Conservation (phyloP, 2,888 invertebrate genomes). For the Pilophorus perplexus region DNA sequence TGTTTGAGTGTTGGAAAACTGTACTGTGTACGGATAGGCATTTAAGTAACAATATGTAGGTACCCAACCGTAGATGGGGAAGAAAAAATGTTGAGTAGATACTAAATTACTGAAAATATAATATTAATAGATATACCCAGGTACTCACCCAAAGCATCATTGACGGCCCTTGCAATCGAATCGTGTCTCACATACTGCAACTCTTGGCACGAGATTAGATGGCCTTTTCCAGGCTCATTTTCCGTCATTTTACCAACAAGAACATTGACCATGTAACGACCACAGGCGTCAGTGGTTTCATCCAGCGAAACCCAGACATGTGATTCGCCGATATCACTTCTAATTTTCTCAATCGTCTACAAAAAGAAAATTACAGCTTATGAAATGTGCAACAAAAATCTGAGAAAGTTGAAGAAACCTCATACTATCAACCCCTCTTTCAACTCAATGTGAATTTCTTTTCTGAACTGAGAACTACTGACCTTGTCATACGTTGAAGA, state of each 20-base stretch:
- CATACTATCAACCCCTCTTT: neutral
- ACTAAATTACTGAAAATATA: conserved; percentile 4
- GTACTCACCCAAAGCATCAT: conserved; percentile 6
- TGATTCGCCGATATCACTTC: neutral
- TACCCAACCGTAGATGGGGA: conserved; percentile 1
- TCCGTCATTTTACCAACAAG: neutral
- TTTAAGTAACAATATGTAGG: conserved; percentile 1
- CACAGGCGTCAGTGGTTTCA: conserved; percentile 4
- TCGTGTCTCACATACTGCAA: conserved; percentile 9
- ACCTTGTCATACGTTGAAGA: conserved; percentile 7
- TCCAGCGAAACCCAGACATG: too few species aligned
- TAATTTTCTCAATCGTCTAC: conserved; percentile 9
- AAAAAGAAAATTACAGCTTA: neutral
- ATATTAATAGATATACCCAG: conserved; percentile 7
- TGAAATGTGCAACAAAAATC: neutral
- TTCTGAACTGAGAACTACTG: too few species aligned
- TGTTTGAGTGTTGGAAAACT: too few species aligned
- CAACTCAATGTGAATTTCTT: conserved; percentile 5
- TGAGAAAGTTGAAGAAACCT: conserved; percentile 1
- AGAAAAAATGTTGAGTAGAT: conserved; percentile 5
- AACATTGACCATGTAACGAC: conserved; percentile 9
- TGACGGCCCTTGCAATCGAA: conserved; percentile 7
- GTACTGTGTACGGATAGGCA: conserved; percentile 1
- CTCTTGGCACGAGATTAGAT: conserved; percentile 9
- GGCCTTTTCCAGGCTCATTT: neutral